A percentile compares a stretch with the other conserved stretches of the same genome.
Evolutionary conservation across 2,797 vertebrate genomes (phyloP).

Genomic region (Malurus splendens): DNA sequence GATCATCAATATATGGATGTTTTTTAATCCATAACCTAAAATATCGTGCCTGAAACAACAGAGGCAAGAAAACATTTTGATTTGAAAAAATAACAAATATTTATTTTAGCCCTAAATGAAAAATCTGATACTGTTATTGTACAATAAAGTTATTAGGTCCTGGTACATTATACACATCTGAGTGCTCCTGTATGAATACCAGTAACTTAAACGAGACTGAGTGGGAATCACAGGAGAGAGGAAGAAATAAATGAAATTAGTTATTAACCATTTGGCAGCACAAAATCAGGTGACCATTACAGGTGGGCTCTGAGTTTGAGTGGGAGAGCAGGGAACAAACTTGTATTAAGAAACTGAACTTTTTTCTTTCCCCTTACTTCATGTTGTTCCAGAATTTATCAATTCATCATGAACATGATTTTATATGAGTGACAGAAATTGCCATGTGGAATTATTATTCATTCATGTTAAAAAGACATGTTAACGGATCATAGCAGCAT

Average conservation of each 20-base stretch:
- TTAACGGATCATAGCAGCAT: not conserved
- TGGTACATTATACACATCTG: not conserved
- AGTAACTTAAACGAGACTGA: not conserved
- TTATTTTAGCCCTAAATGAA: not conserved
- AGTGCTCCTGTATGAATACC: not conserved
- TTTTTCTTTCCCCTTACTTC: not conserved
- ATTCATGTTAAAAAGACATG: not conserved
- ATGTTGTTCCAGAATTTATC: not conserved
- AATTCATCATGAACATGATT: not conserved
- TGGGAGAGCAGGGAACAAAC: rapidly evolving
- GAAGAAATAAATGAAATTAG: not conserved
- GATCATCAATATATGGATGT: not conserved
- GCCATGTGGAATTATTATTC: not conserved
- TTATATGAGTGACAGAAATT: not conserved
- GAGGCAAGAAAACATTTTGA: not conserved
- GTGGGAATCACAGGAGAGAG: not conserved
- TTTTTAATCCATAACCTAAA: not conserved
- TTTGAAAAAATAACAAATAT: not conserved
- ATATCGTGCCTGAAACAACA: not conserved
- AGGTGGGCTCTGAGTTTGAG: not conserved
- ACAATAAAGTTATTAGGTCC: not conserved
- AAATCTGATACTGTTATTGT: not conserved
- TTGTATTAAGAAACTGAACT: not conserved
- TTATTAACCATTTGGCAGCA: not conserved
- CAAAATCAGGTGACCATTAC: not conserved